Percentiles rank a stretch among this genome's conserved stretches.
These are phyloP conservation scores for Megaceryle maxima DNA, from an alignment of 2,113 vertebrate species.

Conservation along the genomic window DNA sequence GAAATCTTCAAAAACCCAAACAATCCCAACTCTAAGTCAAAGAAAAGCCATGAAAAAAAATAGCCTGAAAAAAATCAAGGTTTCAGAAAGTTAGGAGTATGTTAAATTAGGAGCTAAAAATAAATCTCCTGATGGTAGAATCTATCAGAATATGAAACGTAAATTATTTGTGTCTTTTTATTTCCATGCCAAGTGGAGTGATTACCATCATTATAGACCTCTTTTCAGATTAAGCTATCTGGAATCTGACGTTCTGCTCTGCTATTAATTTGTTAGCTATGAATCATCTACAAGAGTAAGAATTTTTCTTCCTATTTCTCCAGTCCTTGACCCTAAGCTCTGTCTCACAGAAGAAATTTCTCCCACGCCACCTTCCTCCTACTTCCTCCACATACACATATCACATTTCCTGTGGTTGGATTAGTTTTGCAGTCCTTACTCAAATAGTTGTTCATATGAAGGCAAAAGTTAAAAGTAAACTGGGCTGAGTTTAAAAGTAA, in stretches of 20 bases:
- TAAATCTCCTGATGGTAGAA: background rate
- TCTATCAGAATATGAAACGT: background rate
- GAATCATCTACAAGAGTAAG: background rate
- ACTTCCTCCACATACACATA: background rate
- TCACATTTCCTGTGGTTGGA: background rate
- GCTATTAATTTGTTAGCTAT: background rate
- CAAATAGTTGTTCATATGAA: background rate
- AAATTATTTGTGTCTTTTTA: background rate
- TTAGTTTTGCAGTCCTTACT: conserved; percentile 10
- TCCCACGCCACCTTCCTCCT: background rate
- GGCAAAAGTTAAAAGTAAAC: conserved; percentile 27
- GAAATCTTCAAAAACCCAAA: background rate
- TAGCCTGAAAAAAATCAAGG: background rate
- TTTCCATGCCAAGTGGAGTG: background rate
- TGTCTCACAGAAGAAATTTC: background rate
- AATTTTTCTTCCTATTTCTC: background rate
- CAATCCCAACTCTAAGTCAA: background rate
- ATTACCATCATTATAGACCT: background rate
- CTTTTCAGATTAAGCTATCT: background rate
- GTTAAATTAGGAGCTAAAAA: background rate
- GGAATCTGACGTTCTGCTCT: background rate
- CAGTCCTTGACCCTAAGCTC: background rate
- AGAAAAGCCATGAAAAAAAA: background rate
- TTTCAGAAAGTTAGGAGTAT: background rate
- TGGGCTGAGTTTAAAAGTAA: conserved; percentile 27